phyloP scores from a whole-genome alignment of 2,797 vertebrate species.

The Mormyrus proboscirostris region DNA sequence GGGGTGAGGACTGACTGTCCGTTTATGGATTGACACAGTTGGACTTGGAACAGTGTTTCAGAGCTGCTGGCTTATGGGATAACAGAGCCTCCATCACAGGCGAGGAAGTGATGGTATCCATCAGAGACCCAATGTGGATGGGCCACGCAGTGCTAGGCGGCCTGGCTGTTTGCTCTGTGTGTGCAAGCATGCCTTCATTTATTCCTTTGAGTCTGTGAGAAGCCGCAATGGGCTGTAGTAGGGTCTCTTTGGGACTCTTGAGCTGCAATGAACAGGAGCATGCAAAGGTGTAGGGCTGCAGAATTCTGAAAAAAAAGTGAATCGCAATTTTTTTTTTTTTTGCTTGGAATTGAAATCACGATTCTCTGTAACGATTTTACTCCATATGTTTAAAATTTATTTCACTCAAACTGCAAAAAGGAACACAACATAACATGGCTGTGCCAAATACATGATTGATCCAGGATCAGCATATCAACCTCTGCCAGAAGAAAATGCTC shows the following conservation, averaged over 20 bases:
- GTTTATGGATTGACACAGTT: neutral
- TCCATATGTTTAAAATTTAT: neutral
- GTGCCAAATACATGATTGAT: neutral
- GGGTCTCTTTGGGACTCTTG: neutral
- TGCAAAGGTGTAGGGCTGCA: neutral
- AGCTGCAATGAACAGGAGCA: neutral
- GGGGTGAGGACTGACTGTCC: neutral
- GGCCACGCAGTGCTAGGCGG: neutral
- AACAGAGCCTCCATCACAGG: neutral
- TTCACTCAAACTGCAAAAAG: neutral
- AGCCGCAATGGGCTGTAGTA: neutral
- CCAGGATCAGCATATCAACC: neutral
- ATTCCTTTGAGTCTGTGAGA: neutral
- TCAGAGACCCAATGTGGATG: neutral
- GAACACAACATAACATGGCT: neutral
- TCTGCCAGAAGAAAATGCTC: neutral
- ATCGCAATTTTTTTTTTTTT: neutral
- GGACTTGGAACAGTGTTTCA: neutral
- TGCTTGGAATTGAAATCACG: neutral
- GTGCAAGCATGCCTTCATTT: neutral
- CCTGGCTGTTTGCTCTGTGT: neutral
- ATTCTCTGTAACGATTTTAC: neutral
- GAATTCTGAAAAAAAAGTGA: neutral
- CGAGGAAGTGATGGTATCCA: neutral
- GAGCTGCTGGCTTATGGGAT: neutral